These are phyloP conservation scores for Esox lucius DNA, from an alignment of 2,797 vertebrate genomes.

Conservation along the genomic window DNA sequence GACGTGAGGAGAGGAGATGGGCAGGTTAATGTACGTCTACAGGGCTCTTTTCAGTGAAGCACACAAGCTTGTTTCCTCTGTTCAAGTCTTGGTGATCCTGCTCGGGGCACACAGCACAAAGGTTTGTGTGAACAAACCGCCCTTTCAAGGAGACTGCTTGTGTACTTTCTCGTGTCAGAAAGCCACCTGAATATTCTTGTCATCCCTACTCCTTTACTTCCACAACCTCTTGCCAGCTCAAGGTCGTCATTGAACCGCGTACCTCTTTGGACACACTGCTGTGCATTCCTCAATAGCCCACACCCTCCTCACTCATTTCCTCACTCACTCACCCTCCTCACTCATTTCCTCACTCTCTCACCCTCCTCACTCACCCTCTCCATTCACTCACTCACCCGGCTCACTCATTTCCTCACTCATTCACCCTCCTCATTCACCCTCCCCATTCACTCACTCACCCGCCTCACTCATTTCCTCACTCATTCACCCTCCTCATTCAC, in stretches of 20 bases:
- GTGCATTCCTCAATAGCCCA: not conserved
- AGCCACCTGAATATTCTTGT: not conserved
- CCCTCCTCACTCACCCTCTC: not conserved
- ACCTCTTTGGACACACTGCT: not conserved
- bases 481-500: not conserved
- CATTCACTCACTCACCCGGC: not conserved
- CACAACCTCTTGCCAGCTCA: not conserved
- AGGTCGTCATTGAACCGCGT: not conserved
- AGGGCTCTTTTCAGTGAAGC: not conserved
- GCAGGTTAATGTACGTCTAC: not conserved
- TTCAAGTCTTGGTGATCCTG: no score
- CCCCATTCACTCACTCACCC: not conserved
- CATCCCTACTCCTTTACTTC: not conserved
- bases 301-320: not conserved
- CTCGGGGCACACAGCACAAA: not conserved
- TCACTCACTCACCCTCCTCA: not conserved
- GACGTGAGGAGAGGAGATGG: not conserved
- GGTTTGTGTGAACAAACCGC: not conserved
- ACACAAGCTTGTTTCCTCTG: no score
- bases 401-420: not conserved
- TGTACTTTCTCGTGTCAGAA: not conserved
- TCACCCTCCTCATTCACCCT: not conserved
- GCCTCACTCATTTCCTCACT: not conserved
- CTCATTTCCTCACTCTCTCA: not conserved
- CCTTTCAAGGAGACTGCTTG: not conserved